A percentile compares a stretch with the other conserved stretches of the same genome.
These are phyloP conservation scores for Malthinus seriepunctatus DNA, from an alignment of 2,888 invertebrate genomes.

Conservation along the genomic window DNA sequence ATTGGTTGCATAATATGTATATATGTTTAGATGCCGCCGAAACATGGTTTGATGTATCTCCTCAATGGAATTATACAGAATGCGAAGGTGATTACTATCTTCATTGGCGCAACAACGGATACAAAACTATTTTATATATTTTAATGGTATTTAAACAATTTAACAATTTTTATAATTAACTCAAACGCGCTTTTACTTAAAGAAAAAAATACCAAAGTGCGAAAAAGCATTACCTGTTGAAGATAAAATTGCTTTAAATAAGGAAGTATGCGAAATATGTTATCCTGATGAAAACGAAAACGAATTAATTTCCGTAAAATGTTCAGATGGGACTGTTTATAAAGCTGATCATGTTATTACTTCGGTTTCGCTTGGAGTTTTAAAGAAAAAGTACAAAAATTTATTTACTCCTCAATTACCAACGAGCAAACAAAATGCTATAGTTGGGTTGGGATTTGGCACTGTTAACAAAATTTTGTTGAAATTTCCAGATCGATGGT, in stretches of 20 bases:
- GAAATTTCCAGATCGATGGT: conserved; percentile 67
- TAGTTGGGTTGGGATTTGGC: conserved; percentile 65
- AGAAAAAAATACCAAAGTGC: conserved; percentile 47
- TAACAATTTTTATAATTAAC: background rate
- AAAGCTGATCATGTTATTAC: conserved; percentile 67
- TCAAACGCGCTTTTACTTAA: conserved; percentile 9
- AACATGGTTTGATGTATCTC: conserved; percentile 69
- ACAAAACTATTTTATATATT: conserved; percentile 66
- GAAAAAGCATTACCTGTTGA: conserved; percentile 41
- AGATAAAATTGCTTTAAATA: conserved; percentile 47
- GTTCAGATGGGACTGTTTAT: conserved; percentile 59
- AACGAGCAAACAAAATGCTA: conserved; percentile 58
- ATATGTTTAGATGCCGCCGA: conserved; percentile 61
- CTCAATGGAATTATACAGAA: conserved; percentile 62
- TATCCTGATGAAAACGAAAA: conserved; percentile 37
- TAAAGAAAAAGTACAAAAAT: conserved; percentile 60
- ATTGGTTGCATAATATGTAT: conserved; percentile 48
- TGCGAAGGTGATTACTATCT: conserved; percentile 72
- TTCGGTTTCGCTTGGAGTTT: conserved; percentile 70
- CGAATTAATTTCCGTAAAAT: conserved; percentile 52
- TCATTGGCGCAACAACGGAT: conserved; percentile 77
- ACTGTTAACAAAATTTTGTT: conserved; percentile 70
- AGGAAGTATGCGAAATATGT: conserved; percentile 45
- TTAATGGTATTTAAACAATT: conserved; percentile 60
- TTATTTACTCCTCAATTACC: conserved; percentile 64